Evolutionary conservation across 2,797 vertebrate species (phyloP), one percentile per base, ranked within the genome.

Genomic region (Chrysolophus pictus): DNA sequence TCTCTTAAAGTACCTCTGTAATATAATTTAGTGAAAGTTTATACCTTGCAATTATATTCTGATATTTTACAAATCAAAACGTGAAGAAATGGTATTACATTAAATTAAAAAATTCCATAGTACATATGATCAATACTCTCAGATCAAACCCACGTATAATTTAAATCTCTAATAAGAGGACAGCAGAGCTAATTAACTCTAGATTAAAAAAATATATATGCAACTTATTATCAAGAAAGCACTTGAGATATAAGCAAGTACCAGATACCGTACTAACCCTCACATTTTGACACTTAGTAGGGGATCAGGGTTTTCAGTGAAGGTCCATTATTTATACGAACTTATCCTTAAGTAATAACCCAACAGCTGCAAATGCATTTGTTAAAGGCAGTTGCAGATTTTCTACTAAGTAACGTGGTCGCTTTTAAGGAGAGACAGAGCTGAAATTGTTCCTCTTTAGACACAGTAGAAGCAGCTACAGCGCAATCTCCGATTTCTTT

Each of bases 111-210:
- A 64, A 53, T 47, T 59, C 74, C 90, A 71, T 41, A 18, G 68
- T 37, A 83, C 31, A 22, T 74, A 81, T 29, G 29, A 88, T 64
- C 68, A 81, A n/a, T 58, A 92, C 81, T 37, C 73, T 93, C 72
- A 84, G 83, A 68, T 90, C 71, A 94, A 94, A 68, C 68, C 68
- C 91, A 79, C 74, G 46, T 79, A 84, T 62, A 86, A 90, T 84
- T 93, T 90, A 84, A 84, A 64, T 86, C 64, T 79, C 41, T 64
- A 84, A 19, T 70, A 84, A 69, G 92, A 80, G 37, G 64, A 76
- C n/a, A 91, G 94, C 78, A 93, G 95, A 96, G 53, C 69, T 94
- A 83, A 93, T 88, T 91, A 90, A 82, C 79, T 41, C 67, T 67
- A 92, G 75, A 85, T 64, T 3, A 23, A 71, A 84, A 90, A 92